phyloP scores from a whole-genome alignment of 2,888 invertebrate genomes.

The Galerucella pusilla region DNA sequence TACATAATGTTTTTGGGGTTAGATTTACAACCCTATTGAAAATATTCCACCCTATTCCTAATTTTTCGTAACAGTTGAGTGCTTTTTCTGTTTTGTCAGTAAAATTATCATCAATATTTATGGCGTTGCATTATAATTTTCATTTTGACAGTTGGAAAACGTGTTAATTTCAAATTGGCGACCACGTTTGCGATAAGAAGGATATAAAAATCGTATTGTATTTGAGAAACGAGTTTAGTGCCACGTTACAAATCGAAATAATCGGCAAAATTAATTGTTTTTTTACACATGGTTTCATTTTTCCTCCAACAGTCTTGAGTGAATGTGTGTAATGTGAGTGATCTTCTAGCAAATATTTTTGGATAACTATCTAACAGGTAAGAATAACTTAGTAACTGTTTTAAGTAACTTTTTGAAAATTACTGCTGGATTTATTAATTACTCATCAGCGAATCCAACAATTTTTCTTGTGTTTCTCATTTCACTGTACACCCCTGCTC shows the following conservation, averaged over 20 bases:
- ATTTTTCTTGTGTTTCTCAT: neutral
- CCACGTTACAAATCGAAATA: constrained; percentile 19
- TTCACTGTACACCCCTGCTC: too few relatives aligned
- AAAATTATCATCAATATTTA: neutral
- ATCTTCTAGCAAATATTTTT: constrained; percentile 6
- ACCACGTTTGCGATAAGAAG: constrained; percentile 36
- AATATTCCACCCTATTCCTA: too few relatives aligned
- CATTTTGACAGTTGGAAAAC: constrained; percentile 23
- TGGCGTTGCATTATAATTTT: neutral
- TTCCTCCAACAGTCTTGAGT: neutral
- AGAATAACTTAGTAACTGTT: neutral
- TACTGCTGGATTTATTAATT: neutral
- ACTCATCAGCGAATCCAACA: neutral
- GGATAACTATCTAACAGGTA: constrained; percentile 11
- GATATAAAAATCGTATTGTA: constrained; percentile 30
- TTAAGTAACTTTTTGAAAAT: constrained; percentile 15
- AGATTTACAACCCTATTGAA: too few relatives aligned
- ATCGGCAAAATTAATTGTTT: constrained; percentile 22
- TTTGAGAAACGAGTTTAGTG: constrained; percentile 31
- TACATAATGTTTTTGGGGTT: too few relatives aligned
- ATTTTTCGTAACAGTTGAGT: too few relatives aligned
- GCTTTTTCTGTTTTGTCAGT: too few relatives aligned
- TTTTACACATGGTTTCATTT: constrained; percentile 12
- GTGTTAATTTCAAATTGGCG: constrained; percentile 28
- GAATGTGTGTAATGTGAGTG: constrained; percentile 29